A percentile compares a stretch with the other conserved stretches of the same genome.
These are phyloP conservation scores for Endotricha flammealis DNA, from an alignment of 2,888 invertebrate species.

Conservation along the genomic window DNA sequence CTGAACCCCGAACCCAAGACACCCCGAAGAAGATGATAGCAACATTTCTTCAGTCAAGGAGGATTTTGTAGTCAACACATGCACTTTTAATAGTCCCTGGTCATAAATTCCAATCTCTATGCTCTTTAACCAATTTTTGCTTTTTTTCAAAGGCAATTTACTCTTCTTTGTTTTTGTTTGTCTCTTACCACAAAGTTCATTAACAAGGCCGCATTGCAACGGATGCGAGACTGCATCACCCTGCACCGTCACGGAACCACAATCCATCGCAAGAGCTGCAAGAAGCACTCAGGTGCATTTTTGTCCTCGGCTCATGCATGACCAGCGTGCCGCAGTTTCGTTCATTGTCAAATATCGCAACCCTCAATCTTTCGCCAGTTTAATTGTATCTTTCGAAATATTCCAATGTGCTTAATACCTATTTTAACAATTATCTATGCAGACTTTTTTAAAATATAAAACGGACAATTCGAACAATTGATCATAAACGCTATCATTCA, in stretches of 20 bases:
- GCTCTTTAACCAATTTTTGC: no score
- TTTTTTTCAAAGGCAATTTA: no score
- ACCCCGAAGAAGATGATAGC: no score
- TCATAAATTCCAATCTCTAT: no score
- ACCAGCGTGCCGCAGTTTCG: background rate
- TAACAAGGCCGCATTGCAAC: conserved; percentile 7
- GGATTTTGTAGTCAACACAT: no score
- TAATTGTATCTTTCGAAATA: conserved; percentile 14
- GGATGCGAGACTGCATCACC: background rate
- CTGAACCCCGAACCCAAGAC: no score
- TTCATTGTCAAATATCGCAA: conserved; percentile 14
- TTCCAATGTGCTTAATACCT: conserved; percentile 13
- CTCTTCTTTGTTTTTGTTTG: no score
- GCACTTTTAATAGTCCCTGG: no score
- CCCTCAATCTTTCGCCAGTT: conserved; percentile 12
- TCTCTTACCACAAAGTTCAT: no score
- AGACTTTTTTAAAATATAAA: conserved; percentile 3
- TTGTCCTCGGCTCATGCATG: background rate
- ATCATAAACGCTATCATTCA: background rate
- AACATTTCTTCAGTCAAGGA: no score
- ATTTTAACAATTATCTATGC: conserved; percentile 9
- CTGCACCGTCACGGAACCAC: background rate
- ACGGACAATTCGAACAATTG: background rate
- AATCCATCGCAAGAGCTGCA: background rate
- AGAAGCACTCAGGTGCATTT: background rate